phyloP scores from a whole-genome alignment of 2,113 vertebrate genomes.

The cat (Felis catus) region F.catus_Fca126_mat1.0 CM031412.1:162209001-162209500 shows the following conservation, averaged over 20 bases:
- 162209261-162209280: not conserved
- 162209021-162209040: conserved; percentile 15
- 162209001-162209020: not conserved
- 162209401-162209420: not conserved
- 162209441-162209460: not conserved
- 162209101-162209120: conserved; percentile 3
- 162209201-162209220: not conserved
- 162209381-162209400: not conserved
- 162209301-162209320: not conserved
- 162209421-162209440: not conserved
- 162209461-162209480: not conserved
- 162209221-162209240: conserved; percentile 7
- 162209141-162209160: not conserved
- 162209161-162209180: not conserved
- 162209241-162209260: not conserved
- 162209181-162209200: conserved; percentile 16
- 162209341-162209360: not conserved
- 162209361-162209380: not conserved
- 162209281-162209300: not conserved
- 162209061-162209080: conserved; percentile 14
- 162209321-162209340: not conserved
- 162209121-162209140: not conserved
- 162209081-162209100: not conserved
- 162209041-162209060: not conserved
- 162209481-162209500: not conserved